Conservation (phyloP, 2,113 vertebrate genomes). For the Peromyscus maniculatus region DNA sequence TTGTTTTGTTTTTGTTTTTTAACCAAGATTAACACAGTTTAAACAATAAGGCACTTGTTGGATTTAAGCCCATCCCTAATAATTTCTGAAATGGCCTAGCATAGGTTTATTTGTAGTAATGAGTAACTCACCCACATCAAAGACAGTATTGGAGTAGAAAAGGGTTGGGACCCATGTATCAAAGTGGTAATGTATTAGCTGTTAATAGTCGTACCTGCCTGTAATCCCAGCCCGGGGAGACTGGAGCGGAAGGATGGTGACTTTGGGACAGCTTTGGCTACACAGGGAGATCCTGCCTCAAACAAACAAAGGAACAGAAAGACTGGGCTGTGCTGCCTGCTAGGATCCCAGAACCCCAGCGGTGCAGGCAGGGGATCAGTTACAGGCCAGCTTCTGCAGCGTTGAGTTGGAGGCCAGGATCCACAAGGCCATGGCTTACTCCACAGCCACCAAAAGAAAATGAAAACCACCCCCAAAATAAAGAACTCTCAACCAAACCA, state of each 20-base stretch:
- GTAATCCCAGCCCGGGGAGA: neutral
- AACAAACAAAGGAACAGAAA: neutral
- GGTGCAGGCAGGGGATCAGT: too few species aligned
- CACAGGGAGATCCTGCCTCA: neutral
- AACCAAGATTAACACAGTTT: neutral
- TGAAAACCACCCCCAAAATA: neutral
- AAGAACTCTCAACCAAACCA: neutral
- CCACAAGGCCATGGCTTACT: neutral
- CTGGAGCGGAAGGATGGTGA: too few species aligned
- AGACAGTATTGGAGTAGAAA: neutral
- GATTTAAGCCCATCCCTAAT: constrained; percentile 15
- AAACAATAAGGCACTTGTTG: neutral
- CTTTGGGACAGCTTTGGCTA: neutral
- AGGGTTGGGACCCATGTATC: neutral
- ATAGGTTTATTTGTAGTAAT: constrained; percentile 24
- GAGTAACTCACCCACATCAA: neutral
- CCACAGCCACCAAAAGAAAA: neutral
- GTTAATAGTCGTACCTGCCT: neutral
- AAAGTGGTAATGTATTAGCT: neutral
- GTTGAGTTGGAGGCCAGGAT: neutral
- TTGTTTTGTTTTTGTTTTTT: too few species aligned
- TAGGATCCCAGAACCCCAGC: neutral
- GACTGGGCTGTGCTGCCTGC: neutral
- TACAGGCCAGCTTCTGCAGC: neutral
- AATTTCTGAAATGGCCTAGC: constrained; percentile 5